Evolutionary conservation across 2,888 invertebrate genomes (phyloP), one percentile per base, ranked within the genome.

Genomic region (Synanthedon formicaeformis): DNA sequence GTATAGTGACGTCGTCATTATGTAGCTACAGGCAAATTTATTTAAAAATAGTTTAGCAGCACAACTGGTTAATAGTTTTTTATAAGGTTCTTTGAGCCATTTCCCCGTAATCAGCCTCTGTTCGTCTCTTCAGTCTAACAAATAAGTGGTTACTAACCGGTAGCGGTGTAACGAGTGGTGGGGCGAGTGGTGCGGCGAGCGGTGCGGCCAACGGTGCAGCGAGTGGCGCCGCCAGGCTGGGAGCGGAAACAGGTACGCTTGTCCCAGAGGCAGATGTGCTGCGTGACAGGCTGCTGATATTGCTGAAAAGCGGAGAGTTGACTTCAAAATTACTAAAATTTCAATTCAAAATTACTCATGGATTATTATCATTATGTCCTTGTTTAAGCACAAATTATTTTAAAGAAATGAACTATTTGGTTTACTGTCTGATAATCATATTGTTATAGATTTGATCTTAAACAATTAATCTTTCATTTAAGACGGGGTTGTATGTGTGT

Each of bases 281-380:
- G 69, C 94, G 90, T 65, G 94, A 94, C 73, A 95, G 83, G 78
- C 93, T 94, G 89, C 93, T 94, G 73, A 94, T 93, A 85, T 92
- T 94, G 88, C 94, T 94, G 90, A 91, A 34, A 10, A 34, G 34
- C 10, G n/a, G n/a, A 8, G 34, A 34, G 34, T 34, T 10, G 34
- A 3, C 34, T 91, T 86, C 66, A 62, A 66, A 51, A 50, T 59
- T 52, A n/a, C 52, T 50, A 11, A n/a, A n/a, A n/a, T n/a, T n/a
- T n/a, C n/a, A n/a, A n/a, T n/a, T n/a, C n/a, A n/a, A n/a, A n/a
- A 13, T 1, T 13, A 45, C 4, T 16, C 13, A 14, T 10, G 6
- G 34, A 27, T 34, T 34, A 8, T 10, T 34, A 16, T 50, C n/a
- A 50, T 14, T 34, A 49, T 13, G 6, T 13, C 5, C 51, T 50